A percentile compares a stretch with the other conserved stretches of the same genome.
Conservation (phyloP, 2,113 vertebrate species). For the Brachyhypopomus occidentalis region DNA sequence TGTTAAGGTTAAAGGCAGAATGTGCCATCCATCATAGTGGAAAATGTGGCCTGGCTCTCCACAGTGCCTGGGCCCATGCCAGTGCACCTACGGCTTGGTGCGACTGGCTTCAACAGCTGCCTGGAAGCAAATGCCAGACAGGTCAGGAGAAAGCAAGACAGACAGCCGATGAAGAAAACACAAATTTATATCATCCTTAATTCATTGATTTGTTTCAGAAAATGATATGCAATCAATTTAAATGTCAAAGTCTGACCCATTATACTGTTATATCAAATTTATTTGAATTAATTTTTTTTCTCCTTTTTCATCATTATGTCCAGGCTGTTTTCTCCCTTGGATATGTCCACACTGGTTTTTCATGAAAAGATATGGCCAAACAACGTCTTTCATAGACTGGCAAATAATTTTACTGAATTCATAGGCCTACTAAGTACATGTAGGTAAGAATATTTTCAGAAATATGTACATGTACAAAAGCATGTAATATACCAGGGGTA, state of each 20-base stretch:
- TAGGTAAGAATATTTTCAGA: neutral
- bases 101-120: slow-evolving; percentile 61
- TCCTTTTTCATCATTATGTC: slow-evolving; percentile 30
- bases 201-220: slow-evolving; percentile 29
- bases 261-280: slow-evolving; percentile 24
- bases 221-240: slow-evolving; percentile 36
- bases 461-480: neutral
- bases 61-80: slow-evolving; percentile 55
- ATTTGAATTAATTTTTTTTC: neutral
- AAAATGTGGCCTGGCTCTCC: slow-evolving; percentile 51
- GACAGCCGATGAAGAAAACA: slow-evolving; percentile 7
- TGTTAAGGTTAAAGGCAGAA: slow-evolving; percentile 59
- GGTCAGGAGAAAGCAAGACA: slow-evolving; percentile 28
- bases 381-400: neutral
- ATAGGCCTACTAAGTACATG: neutral
- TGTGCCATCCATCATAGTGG: slow-evolving; percentile 51
- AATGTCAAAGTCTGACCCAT: slow-evolving; percentile 20
- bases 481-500: too few relatives aligned
- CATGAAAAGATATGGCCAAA: neutral
- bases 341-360: neutral
- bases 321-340: slow-evolving; percentile 1
- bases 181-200: slow-evolving; percentile 34
- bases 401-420: neutral
- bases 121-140: slow-evolving; percentile 29
- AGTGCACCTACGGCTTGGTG: slow-evolving; percentile 37